A percentile compares a stretch with the other conserved stretches of the same genome.
Evolutionary conservation across 2,113 vertebrate species (phyloP).

Genomic region (Ceyx melanurus): DNA sequence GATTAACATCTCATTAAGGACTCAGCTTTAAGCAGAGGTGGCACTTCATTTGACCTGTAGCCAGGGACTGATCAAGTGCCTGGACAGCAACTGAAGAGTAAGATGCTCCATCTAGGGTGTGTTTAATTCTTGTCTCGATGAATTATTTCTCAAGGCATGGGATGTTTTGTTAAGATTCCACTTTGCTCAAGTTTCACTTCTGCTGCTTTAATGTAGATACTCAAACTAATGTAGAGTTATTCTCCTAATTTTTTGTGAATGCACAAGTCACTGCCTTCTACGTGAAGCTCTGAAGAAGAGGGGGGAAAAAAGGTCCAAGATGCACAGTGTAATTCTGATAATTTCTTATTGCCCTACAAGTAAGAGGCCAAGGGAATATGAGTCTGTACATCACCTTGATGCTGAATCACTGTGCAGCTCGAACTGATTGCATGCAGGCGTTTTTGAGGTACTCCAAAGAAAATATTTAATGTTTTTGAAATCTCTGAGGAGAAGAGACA

Average conservation of each 20-base stretch:
- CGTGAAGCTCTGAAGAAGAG: neutral
- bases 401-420: neutral
- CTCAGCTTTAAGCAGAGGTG: neutral
- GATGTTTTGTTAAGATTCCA: neutral
- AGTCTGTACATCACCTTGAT: neutral
- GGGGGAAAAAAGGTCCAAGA: rapidly evolving
- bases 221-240: neutral
- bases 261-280: neutral
- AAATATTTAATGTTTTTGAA: neutral
- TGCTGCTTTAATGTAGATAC: neutral
- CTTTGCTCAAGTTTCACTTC: neutral
- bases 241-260: neutral
- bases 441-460: neutral
- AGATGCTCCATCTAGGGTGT: neutral
- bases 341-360: neutral
- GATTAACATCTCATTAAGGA: neutral
- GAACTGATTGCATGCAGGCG: rapidly evolving
- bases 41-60: neutral
- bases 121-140: neutral
- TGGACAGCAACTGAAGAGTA: neutral
- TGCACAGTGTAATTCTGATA: neutral
- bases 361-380: neutral
- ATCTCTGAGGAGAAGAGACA: neutral
- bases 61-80: neutral
- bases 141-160: neutral